A percentile compares a stretch with the other conserved stretches of the same genome.
Evolutionary conservation across 2,888 invertebrate genomes (phyloP).

Genomic region (Shargacucullia verbasci): DNA sequence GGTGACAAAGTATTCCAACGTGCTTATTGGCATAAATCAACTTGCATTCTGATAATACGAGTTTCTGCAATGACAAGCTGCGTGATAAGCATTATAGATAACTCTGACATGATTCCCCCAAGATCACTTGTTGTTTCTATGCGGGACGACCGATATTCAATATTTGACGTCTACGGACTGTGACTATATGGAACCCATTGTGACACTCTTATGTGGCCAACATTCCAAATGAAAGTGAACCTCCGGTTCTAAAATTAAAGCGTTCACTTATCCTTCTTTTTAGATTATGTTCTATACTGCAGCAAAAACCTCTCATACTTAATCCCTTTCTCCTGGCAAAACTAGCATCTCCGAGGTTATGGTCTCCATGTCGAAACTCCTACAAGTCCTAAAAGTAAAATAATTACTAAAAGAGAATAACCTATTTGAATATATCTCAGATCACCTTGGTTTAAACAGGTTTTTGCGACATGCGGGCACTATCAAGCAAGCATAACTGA

Average conservation of each 20-base stretch:
- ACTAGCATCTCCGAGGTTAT: no score
- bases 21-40: slow-evolving; percentile 26
- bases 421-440: slow-evolving; percentile 60
- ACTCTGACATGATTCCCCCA: slow-evolving; percentile 33
- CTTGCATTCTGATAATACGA: slow-evolving; percentile 32
- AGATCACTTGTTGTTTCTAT: slow-evolving; percentile 28
- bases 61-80: slow-evolving; percentile 21
- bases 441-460: slow-evolving; percentile 66
- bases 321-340: no score
- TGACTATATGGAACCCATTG: slow-evolving; percentile 9
- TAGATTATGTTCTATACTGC: neutral
- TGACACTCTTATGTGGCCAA: slow-evolving; percentile 16
- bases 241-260: neutral
- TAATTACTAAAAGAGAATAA: slow-evolving; percentile 24
- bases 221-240: slow-evolving; percentile 17
- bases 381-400: no score
- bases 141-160: slow-evolving; percentile 10
- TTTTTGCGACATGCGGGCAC: slow-evolving; percentile 67
- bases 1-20: no score
- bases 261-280: neutral
- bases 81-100: slow-evolving; percentile 24
- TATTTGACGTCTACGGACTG: slow-evolving; percentile 11
- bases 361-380: no score
- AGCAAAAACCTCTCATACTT: no score
- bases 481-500: slow-evolving; percentile 58